Evolutionary conservation across 2,888 invertebrate genomes (phyloP), one percentile per base, ranked within the genome.

Genomic region (Coelopa pilipes): DNA sequence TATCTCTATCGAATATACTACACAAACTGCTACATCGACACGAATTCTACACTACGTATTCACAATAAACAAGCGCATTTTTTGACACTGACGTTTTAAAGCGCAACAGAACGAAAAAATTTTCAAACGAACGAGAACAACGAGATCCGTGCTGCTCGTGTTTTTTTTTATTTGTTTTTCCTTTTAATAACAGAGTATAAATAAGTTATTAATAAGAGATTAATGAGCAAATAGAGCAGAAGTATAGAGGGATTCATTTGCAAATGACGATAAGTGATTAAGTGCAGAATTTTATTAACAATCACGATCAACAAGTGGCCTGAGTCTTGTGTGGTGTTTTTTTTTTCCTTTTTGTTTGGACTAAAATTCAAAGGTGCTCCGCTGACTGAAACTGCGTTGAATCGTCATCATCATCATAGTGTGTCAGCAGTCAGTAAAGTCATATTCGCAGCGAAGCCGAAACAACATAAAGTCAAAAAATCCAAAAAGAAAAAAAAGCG

Each of bases 241-340:
- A 49, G 24, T 53, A 21, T 24, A 55, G 1, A 55, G n/a, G 17
- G 4, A 2, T n/a, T 45, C n/a, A 1, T 63, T 9, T 59, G 21
- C 57, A 59, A 57, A 7, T 47, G 19, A 55, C n/a, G 15, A 55
- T 17, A 67, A 66, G 50, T 50, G 12, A 24, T n/a, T 59, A 19
- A 19, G n/a, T 15, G 53, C 24, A 15, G 59, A 15, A 21, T 70
- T 70, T 47, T 13, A 47, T 34, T 19, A 49, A 15, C 1, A 47
- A 21, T 19, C 46, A 7, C 21, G n/a, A 71, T 63, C 71, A 71
- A 71, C 71, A 71, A 71, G 71, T 71, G 71, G 71, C 53, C 45
- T 49, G 17, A 50, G 17, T 65, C 34, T 34, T 34, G 4, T 12
- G 53, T 53, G n/a, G 34, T 17, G 50, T 17, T 50, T 24, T 53